phyloP scores from a whole-genome alignment of 92 coral and sea anemone species.

The Epizoanthus stellaris region DNA sequence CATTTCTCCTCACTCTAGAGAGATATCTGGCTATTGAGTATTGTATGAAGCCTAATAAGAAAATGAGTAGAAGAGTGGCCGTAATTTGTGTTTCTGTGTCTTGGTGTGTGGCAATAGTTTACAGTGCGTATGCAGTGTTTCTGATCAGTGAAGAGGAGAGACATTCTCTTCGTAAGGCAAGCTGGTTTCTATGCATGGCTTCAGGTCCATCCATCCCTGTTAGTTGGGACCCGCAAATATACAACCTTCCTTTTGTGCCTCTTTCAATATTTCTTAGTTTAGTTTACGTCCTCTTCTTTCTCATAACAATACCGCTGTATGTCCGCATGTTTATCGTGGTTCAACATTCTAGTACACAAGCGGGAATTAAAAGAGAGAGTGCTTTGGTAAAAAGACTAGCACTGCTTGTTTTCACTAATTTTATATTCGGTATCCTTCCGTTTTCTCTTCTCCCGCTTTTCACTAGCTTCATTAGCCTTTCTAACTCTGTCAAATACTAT shows the following conservation, averaged over 20 bases:
- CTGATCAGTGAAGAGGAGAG: conserved; percentile 63
- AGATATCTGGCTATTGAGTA: conserved; percentile 58
- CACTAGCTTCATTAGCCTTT: conserved; percentile 54
- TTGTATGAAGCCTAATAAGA: conserved; percentile 55
- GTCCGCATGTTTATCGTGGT: conserved; percentile 60
- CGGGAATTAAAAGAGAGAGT: conserved; percentile 63
- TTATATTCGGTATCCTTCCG: conserved; percentile 67
- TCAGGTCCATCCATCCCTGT: conserved; percentile 61
- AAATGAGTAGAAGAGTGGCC: conserved; percentile 53
- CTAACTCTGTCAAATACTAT: conserved; percentile 59
- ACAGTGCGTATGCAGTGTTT: conserved; percentile 62
- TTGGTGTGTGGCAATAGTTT: conserved; percentile 51
- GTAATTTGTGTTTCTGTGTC: conserved; percentile 45
- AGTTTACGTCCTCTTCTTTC: conserved; percentile 53
- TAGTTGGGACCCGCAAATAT: conserved; percentile 59
- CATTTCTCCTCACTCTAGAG: conserved; percentile 61
- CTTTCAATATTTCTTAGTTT: conserved; percentile 50
- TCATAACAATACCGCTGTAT: conserved; percentile 60
- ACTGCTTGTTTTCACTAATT: conserved; percentile 60
- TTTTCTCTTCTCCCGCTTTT: conserved; percentile 56
- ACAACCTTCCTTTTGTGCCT: conserved; percentile 49
- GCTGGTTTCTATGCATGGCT: no score
- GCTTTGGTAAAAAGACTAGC: conserved; percentile 65
- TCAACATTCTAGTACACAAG: conserved; percentile 48
- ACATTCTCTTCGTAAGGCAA: conserved; percentile 44